phyloP scores from a whole-genome alignment of 1,140 invertebrate genomes.

The Tribolium castaneum region DNA sequence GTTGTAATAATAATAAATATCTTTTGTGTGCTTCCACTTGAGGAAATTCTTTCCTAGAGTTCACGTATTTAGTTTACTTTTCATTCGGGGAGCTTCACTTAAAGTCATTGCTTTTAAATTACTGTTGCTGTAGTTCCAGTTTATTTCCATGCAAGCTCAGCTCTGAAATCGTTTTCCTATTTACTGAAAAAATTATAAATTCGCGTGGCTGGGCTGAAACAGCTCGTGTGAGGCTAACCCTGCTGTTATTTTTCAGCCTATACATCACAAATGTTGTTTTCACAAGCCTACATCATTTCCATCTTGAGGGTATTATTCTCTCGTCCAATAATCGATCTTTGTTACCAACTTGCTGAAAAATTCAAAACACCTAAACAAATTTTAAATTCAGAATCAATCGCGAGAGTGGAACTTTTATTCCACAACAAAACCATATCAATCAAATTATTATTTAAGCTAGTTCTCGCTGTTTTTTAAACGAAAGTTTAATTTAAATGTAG shows the following conservation, averaged over 20 bases:
- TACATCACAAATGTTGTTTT: background rate
- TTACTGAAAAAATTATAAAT: too few species aligned
- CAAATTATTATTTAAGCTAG: background rate
- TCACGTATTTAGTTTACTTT: background rate
- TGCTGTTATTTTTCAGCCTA: background rate
- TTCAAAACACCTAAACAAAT: slow-evolving; percentile 14
- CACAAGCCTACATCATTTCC: background rate
- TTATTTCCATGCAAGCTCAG: slow-evolving; percentile 1
- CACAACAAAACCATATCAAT: background rate
- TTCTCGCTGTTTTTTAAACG: background rate
- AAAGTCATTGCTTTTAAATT: slow-evolving; percentile 6
- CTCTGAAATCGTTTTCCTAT: too few species aligned
- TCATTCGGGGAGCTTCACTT: background rate
- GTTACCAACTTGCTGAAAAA: background rate
- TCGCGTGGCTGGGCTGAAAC: too few species aligned
- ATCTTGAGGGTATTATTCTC: background rate
- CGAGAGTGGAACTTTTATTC: background rate
- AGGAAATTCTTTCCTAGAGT: background rate
- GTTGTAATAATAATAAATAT: slow-evolving; percentile 9
- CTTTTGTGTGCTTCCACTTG: background rate
- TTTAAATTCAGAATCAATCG: background rate
- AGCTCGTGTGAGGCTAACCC: background rate
- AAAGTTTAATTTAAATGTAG: slow-evolving; percentile 21
- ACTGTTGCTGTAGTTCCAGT: background rate
- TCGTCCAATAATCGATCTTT: slow-evolving; percentile 11